A percentile compares a stretch with the other conserved stretches of the same genome.
Conservation (phyloP, 2,797 vertebrate species). For the Champsocephalus esox region DNA sequence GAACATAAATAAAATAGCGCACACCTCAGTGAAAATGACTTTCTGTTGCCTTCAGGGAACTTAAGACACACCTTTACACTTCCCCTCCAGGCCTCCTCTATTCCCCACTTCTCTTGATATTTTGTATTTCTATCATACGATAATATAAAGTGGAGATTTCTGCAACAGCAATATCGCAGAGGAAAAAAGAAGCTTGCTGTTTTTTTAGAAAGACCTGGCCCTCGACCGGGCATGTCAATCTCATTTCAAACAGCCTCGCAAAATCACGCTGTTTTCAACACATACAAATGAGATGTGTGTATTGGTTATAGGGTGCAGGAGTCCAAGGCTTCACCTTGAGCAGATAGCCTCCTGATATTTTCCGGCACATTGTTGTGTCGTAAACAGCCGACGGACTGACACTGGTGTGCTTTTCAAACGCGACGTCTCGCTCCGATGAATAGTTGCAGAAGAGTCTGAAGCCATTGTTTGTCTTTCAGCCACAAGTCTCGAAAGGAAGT, state of each 20-base stretch:
- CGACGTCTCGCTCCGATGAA: constrained; percentile 31
- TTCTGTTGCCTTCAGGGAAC: constrained; percentile 88
- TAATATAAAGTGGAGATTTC: constrained; percentile 84
- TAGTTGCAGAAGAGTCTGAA: constrained; percentile 39
- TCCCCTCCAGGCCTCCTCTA: constrained; percentile 74
- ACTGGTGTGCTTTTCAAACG: constrained; percentile 56
- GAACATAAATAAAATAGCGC: constrained; percentile 88
- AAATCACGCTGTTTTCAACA: constrained; percentile 79
- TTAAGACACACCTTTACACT: constrained; percentile 82
- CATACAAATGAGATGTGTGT: constrained; percentile 62
- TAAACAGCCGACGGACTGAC: constrained; percentile 45
- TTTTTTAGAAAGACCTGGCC: constrained; percentile 79
- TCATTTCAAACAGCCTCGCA: constrained; percentile 81
- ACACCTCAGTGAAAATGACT: constrained; percentile 88
- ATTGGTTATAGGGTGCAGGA: constrained; percentile 55
- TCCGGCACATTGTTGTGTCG: constrained; percentile 56
- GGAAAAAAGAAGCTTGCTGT: constrained; percentile 53
- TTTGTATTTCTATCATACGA: constrained; percentile 79
- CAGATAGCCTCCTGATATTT: constrained; percentile 70
- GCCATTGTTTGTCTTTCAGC: constrained; percentile 67
- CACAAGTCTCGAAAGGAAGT: constrained; percentile 58
- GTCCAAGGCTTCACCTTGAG: constrained; percentile 75
- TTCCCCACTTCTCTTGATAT: constrained; percentile 77
- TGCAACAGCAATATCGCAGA: constrained; percentile 73
- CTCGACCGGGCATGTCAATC: constrained; percentile 81